Evolutionary conservation across 2,113 vertebrate genomes (phyloP), one percentile per base, ranked within the genome.

Genomic region (Gnathonemus echidnorhynchus): DNA sequence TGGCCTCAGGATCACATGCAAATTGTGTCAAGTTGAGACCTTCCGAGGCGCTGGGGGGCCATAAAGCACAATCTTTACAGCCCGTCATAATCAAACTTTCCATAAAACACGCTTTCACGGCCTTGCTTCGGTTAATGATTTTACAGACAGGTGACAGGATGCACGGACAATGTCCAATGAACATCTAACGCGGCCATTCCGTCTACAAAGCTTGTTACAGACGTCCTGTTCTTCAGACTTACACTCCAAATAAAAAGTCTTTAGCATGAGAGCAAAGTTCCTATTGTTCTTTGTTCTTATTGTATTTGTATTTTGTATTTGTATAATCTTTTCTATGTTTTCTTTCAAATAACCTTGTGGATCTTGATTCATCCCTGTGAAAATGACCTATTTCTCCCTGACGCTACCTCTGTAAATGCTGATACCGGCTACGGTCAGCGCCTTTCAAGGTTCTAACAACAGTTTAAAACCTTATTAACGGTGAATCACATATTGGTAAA

Each of bases 1-100:
- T 42, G 66, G n/a, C 27, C 42, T 62, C 17, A 53, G 90, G 66
- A 48, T 87, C 66, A 88, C 90, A 90, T 88, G 66, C 90, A 92
- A 90, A 93, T 88, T 90, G 90, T 92, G 93, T 93, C 90, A 90
- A 93, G 92, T 91, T 91, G 92, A 95, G 74, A 89, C 70, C 91
- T 90, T 70, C 84, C 74, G 48, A 80, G 62, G 89, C 85, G 58
- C 86, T 62, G 35, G 17, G 3, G 70, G 15, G 90, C 91, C 89
- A 89, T 94, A 94, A 94, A 93, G 74, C 56, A 35, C 86, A 48
- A 90, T 11, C 87, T 95, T 94, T 94, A 95, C 77, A n/a, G 91
- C 91, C 89, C 48, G 2, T 90, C 94, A 92, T 94, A 92, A 93
- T 94, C 92, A 93, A 91, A 94, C 92, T 92, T 94, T 94, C 94